Percentiles rank a stretch among this genome's conserved stretches.
These are phyloP conservation scores for Ectemnius cavifrons DNA, from an alignment of 2,888 invertebrate genomes.

Conservation along the genomic window DNA sequence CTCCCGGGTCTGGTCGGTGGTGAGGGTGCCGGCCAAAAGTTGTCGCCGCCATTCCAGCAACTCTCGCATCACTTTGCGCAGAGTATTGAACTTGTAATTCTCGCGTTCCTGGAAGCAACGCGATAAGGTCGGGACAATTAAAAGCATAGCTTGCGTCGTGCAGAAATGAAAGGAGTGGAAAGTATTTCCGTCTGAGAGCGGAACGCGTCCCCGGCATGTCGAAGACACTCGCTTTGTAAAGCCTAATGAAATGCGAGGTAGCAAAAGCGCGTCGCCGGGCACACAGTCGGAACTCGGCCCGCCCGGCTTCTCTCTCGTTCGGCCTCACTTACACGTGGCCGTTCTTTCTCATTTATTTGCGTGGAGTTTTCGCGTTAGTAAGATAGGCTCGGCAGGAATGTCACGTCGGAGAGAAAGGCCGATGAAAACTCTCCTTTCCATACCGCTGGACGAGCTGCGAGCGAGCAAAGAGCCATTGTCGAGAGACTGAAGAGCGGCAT, in stretches of 20 bases:
- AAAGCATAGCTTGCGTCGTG: background rate
- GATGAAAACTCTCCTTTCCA: background rate
- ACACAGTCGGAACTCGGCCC: background rate
- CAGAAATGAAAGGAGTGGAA: constrained; percentile 6
- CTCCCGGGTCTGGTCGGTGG: constrained; percentile 94
- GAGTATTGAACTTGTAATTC: constrained; percentile 89
- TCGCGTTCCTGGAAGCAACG: constrained; percentile 84
- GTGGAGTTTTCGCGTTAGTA: constrained; percentile 28
- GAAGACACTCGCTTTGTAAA: background rate
- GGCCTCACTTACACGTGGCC: constrained; percentile 1
- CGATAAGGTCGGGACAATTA: constrained; percentile 9
- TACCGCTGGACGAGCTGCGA: background rate
- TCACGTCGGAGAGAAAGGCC: constrained; percentile 13
- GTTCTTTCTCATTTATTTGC: constrained; percentile 3
- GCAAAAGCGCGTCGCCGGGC: constrained; percentile 7
- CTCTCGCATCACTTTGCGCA: constrained; percentile 94
- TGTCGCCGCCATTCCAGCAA: constrained; percentile 91
- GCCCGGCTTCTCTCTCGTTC: background rate
- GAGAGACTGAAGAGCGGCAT: constrained; percentile 11
- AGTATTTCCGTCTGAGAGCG: constrained; percentile 6
- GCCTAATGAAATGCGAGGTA: constrained; percentile 6
- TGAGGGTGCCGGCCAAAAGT: constrained; percentile 91
- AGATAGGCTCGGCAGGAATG: constrained; percentile 18
- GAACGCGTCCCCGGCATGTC: background rate
- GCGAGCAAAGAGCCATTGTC: background rate